Conservation (phyloP, 2,113 vertebrate species). For the Melanostigma gelatinosum region DNA sequence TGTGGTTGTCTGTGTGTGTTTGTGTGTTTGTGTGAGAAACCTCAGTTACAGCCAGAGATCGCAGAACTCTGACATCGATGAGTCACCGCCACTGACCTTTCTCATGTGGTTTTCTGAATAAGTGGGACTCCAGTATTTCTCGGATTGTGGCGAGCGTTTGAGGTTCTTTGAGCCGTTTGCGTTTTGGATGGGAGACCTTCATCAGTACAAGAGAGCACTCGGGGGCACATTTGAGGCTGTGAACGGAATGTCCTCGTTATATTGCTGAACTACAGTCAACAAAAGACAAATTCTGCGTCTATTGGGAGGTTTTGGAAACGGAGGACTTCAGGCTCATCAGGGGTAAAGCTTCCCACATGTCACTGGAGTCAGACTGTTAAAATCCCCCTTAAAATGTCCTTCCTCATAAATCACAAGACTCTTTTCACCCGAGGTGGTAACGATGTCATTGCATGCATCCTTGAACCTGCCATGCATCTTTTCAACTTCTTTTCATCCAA, state of each 20-base stretch:
- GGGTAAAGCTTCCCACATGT: constrained; percentile 24
- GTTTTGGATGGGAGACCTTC: constrained; percentile 34
- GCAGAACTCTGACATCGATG: constrained; percentile 62
- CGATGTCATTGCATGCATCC: neutral
- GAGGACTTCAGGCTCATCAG: constrained; percentile 27
- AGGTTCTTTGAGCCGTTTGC: constrained; percentile 38
- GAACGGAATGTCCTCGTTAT: constrained; percentile 61
- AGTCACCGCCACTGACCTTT: constrained; percentile 77
- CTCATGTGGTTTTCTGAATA: constrained; percentile 63
- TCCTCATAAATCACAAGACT: constrained; percentile 3
- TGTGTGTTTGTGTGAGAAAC: constrained; percentile 40
- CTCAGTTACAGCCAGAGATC: constrained; percentile 27
- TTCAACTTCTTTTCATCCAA: neutral
- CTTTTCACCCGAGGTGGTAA: constrained; percentile 11
- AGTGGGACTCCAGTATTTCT: constrained; percentile 58
- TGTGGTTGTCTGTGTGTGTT: constrained; percentile 20
- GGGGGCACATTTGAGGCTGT: constrained; percentile 31
- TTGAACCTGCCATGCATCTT: neutral
- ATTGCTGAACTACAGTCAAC: constrained; percentile 40
- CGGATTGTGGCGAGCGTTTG: constrained; percentile 24
- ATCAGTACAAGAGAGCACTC: constrained; percentile 30
- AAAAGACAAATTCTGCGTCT: constrained; percentile 34
- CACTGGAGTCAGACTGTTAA: constrained; percentile 30
- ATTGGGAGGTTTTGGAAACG: constrained; percentile 40
- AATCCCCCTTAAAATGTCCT: constrained; percentile 25